Percentiles rank a stretch among this genome's conserved stretches.
phyloP scores from a whole-genome alignment of 2,113 vertebrate genomes.

The Ochotona princeps region DNA sequence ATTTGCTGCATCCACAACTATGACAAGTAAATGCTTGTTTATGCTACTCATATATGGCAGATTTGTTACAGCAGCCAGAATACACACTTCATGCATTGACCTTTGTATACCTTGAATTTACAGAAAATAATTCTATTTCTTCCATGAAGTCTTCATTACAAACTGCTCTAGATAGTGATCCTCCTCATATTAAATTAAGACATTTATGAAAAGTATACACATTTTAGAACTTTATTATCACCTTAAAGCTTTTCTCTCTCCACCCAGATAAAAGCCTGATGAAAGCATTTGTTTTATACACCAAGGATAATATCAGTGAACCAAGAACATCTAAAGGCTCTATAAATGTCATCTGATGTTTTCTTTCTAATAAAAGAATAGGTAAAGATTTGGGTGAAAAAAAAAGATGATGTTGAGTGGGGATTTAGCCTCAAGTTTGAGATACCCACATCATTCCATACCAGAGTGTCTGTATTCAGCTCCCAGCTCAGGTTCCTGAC shows the following conservation, averaged over 20 bases:
- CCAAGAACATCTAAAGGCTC: background rate
- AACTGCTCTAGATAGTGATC: slow-evolving; percentile 11
- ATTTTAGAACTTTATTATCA: slow-evolving; percentile 29
- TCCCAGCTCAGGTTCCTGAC: no score
- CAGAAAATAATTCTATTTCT: background rate
- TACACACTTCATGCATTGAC: background rate
- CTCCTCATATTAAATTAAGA: background rate
- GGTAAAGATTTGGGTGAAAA: background rate
- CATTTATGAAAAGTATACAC: background rate
- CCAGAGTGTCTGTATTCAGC: no score
- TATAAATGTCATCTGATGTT: slow-evolving; percentile 13
- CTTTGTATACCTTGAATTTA: background rate
- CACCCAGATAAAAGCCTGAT: background rate
- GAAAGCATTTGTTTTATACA: background rate
- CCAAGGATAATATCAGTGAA: background rate
- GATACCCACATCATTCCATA: no score
- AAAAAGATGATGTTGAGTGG: background rate
- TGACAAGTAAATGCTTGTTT: background rate
- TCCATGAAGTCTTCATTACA: background rate
- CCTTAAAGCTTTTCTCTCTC: slow-evolving; percentile 28
- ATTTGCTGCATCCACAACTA: background rate
- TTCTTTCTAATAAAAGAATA: background rate
- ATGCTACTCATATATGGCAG: background rate
- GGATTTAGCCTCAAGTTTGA: no score
- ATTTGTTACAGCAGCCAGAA: background rate